These are phyloP conservation scores for Galeruca laticollis DNA, from an alignment of 2,888 invertebrate genomes.

Conservation along the genomic window DNA sequence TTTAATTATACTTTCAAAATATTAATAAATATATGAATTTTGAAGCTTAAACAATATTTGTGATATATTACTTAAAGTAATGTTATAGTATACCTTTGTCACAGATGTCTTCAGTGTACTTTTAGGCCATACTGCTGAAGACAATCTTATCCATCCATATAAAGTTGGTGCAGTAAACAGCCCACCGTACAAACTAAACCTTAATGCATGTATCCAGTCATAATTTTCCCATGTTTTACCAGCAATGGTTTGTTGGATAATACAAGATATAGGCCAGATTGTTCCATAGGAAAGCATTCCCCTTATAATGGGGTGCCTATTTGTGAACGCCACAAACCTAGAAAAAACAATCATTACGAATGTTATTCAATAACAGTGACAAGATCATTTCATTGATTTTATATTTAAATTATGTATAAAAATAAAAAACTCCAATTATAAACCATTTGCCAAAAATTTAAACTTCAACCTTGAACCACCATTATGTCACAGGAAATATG, in stretches of 20 bases:
- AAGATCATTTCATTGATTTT: constrained; percentile 32
- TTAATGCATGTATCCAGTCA: constrained; percentile 77
- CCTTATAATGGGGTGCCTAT: constrained; percentile 69
- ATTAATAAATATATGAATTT: background rate
- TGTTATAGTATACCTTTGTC: constrained; percentile 72
- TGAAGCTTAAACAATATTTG: background rate
- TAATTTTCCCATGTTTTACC: constrained; percentile 75
- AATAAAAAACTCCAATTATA: constrained; percentile 11
- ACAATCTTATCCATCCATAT: constrained; percentile 83
- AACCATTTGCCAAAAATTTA: constrained; percentile 30
- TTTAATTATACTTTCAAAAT: no score
- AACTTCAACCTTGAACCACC: constrained; percentile 20
- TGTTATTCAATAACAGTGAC: constrained; percentile 25
- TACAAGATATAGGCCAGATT: constrained; percentile 80
- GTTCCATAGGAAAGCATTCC: constrained; percentile 80
- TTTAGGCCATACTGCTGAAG: constrained; percentile 82
- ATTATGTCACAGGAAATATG: constrained; percentile 17
- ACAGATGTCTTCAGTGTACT: constrained; percentile 77
- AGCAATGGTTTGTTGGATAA: constrained; percentile 79
- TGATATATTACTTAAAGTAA: background rate
- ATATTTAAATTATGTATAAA: constrained; percentile 12
- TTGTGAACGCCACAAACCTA: constrained; percentile 66
- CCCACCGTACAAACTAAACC: constrained; percentile 85
- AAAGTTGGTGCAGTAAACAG: constrained; percentile 85
- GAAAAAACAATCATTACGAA: constrained; percentile 63